Percentiles rank a stretch among this genome's conserved stretches.
These are phyloP conservation scores for Aythya baeri DNA, from an alignment of 2,113 vertebrate genomes.

Conservation along the genomic window DNA sequence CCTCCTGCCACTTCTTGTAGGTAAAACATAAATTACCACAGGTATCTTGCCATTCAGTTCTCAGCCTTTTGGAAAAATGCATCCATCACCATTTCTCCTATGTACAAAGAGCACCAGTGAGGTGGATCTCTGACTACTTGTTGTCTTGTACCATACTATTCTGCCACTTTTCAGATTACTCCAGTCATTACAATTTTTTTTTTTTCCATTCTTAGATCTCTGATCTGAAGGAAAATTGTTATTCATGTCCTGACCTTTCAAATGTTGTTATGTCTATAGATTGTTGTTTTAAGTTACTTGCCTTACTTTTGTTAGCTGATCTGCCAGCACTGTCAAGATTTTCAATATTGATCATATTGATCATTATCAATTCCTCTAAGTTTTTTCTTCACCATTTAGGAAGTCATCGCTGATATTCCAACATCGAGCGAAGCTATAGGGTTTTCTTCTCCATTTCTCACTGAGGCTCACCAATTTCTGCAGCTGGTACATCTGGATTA, in stretches of 20 bases:
- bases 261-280: not conserved
- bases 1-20: not conserved
- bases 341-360: accelerated
- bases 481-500: not conserved
- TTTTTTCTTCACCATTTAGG: not conserved
- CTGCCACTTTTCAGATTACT: not conserved
- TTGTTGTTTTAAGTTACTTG: not conserved
- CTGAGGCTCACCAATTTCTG: not conserved
- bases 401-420: not conserved
- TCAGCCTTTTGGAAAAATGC: not conserved
- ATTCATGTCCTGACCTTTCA: not conserved
- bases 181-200: not conserved
- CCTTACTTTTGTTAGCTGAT: not conserved
- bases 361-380: not conserved
- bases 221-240: not conserved
- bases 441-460: not conserved
- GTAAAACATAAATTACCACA: not conserved
- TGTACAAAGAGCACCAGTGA: not conserved
- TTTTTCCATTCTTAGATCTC: not conserved
- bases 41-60: not conserved
- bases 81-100: accelerated
- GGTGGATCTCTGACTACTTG: not conserved
- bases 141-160: not conserved
- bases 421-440: not conserved
- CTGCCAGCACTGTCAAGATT: not conserved